Evolutionary conservation across 2,113 vertebrate species (phyloP), one percentile per base, ranked within the genome.

Genomic region (Aix galericulata): DNA sequence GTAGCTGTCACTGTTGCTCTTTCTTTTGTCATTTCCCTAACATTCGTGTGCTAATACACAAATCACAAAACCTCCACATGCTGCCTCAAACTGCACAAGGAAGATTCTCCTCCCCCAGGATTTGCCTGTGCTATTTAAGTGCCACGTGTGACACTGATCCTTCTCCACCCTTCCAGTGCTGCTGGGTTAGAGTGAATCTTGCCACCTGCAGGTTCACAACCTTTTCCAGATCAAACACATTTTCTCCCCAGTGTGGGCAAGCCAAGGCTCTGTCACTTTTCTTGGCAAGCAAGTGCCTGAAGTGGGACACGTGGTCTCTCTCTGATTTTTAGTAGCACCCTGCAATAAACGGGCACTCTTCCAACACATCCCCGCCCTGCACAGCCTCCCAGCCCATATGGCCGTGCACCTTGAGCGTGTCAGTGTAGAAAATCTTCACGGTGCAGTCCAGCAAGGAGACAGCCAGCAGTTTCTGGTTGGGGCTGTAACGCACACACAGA

Each of bases 361-460:
- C 56, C 31, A 36, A 17, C 4, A 7, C 29, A 81, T 68, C 79
- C 44, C 67, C 44, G 6, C 42, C 32, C 63, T 77, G 26, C 38
- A 53, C 20, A 69, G 86, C 17, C 50, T 76, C 63, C 48, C 34
- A 72, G n/a, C 32, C 42, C 3, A 1, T 48, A 31, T 56, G 29
- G 38, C 59, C 66, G 68, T 0, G 0, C n/a, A 99, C 99, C 99
- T 99, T 99, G 22, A 99, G 98, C 0, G 99, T 98, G 94, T 99
- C 99, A 2, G 98, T 91, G 62, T 99, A 99, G 98, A 99, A 99
- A 94, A 99, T 58, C 93, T 99, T 99, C 92, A 99, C 99, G 0
- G 99, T 99, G 94, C 98, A 99, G 96, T 99, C 99, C 23, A 99
- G 94, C 76, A 99, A 89, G 52, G 99, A 99, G 40, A 98, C 98